Base-by-base conservation (phyloP, 2,888 invertebrate species). In the Lydus trimaculatus region DNA sequence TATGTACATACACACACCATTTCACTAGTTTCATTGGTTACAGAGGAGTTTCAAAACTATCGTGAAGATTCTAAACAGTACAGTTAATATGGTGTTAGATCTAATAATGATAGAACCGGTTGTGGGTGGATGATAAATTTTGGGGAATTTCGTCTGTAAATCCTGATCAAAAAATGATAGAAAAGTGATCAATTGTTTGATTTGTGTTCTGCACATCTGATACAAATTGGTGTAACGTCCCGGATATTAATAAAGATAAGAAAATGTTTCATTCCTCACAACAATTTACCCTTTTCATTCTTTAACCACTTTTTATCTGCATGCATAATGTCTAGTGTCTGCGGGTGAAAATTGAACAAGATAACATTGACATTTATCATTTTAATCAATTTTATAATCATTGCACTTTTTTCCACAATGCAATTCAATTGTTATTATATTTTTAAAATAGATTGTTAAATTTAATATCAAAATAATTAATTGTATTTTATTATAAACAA, bases 311-410 rank as follows among this genome's bases (percentile, higher is more conserved):
- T 52, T 52, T 52, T 52, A 52, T 52, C 52, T 52, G 13, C n/a
- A n/a, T 52, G 43, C 36, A 36, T 6, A 43, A 33, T 43, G 43
- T n/a, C 3, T 23, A 25, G 23, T 52, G 23, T 52, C 52, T 23
- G 23, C 23, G 11, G n/a, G n/a, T 52, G 4, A 25, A 52, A 52
- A 52, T 11, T 13, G 23, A 52, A 52, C 13, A 23, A 25, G 52
- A 52, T 52, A 52, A 52, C 52, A 52, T 52, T 52, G 52, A 25
- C 52, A 13, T 52, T 52, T 52, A 52, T 52, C 11, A 25, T 52
- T n/a, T 52, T 52, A 52, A 52, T 52, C 52, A 52, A 1, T 23
- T 17, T 17, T 36, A 43, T 17, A 43, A 43, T 43, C 7, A 43
- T 43, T 17, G 43, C 43, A n/a, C 5, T 17, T 43, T 43, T 43